Evolutionary conservation across 2,113 vertebrate species (phyloP), one percentile per base, ranked within the genome.

Genomic region (Sinocyclocheilus grahami): DNA sequence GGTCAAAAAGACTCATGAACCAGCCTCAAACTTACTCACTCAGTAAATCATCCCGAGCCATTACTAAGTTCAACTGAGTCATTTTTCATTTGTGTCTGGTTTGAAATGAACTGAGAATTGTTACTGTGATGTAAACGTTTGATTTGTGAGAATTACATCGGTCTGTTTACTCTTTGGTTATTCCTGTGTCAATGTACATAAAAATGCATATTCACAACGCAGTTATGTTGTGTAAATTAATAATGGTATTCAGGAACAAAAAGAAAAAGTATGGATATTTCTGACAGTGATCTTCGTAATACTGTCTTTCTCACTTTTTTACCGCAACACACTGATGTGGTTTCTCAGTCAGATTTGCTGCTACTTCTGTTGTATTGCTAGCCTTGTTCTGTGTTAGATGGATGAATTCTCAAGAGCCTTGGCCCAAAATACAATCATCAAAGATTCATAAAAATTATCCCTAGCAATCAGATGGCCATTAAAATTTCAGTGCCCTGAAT

Each of bases 401-500:
- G 55, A 58, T 30, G 4, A 72, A 5, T 27, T 74, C 67, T 71
- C 39, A 10, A 88, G 75, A 87, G 62, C 16, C 69, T 75, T 77
- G 85, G 46, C 71, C 83, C 69, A 81, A 87, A 87, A 90, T 83
- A 46, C 10, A 37, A n/a, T 78, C 65, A 86, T 91, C 42, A 90
- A 90, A 86, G 67, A 86, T 90, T 81, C 58, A 85, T 69, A 69
- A n/a, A 87, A 87, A 88, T 89, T 48, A 84, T 86, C 53, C 80
- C 78, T 74, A 72, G 86, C 37, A 48, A 75, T 88, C 65, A 85
- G 51, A 58, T 46, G 75, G 74, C 60, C 71, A 76, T 75, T 77
- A 82, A 83, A 69, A 79, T 82, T 87, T 85, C 58, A 80, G 30
- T 79, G 63, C 65, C 74, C 55, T 79, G 67, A 83, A 81, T 89